Base-by-base conservation (phyloP, 2,888 invertebrate species). In the Euplexia lucipara region DNA sequence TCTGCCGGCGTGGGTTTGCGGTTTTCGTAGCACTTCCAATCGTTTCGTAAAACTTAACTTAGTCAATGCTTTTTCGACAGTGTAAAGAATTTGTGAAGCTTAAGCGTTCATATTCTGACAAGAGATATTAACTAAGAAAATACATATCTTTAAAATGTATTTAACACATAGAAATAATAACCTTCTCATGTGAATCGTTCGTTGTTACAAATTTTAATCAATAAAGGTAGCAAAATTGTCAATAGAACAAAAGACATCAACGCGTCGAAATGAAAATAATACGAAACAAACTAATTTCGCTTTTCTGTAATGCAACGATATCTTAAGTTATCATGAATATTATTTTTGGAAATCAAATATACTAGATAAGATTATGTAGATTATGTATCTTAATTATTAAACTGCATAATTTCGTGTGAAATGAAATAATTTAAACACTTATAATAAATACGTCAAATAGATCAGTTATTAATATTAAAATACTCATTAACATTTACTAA, bases 211-310 rank as follows among this genome's bases (percentile, higher is more conserved):
- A 45, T 69, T 52, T 20, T 6, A 58, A 60, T 65, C 20, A 32
- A 20, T 56, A 48, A 56, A 48, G 34, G 35, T 16, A 42, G n/a
- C 22, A 45, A 71, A 72, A 78, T 65, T 51, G 47, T 39, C 54
- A 60, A 57, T 66, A 66, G 82, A 78, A 87, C 88, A 91, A 92
- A 93, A 92, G 93, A 93, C 92, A 91, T 93, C 91, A 92, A 93
- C 93, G 93, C 89, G 88, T 81, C 68, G 42, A 59, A 20, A 16
- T 48, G 30, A 56, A 53, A 18, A 62, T 56, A 47, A 44, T 48
- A 7, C 12, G 12, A 41, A 48, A 39, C 42, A 8, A 37, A 26
- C 1, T 20, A 0, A 49, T 30, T 41, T 41, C 0, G 4, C 12
- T 41, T 37, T 34, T 2, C 18, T 22, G 7, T 22, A 9, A 16